These are phyloP conservation scores for Cariama cristata DNA, from an alignment of 2,113 vertebrate genomes.

Conservation along the genomic window DNA sequence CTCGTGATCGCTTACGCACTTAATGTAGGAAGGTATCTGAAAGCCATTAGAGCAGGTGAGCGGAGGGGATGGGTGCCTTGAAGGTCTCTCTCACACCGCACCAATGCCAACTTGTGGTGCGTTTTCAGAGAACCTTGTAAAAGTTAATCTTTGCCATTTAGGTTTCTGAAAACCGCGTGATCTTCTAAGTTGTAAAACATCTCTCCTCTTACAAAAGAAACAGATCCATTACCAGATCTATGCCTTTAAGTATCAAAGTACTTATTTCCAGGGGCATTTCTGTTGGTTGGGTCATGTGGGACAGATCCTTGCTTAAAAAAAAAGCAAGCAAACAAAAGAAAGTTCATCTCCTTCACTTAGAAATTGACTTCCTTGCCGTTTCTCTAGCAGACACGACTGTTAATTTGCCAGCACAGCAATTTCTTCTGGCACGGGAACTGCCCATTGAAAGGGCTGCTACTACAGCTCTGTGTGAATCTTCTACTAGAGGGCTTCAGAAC, in stretches of 20 bases:
- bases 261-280: not conserved
- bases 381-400: not conserved
- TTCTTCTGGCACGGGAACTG: not conserved
- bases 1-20: not conserved
- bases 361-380: not conserved
- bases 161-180: not conserved
- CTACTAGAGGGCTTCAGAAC: not conserved
- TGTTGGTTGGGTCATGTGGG: not conserved
- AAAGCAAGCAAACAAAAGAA: not conserved
- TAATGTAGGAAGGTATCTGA: not conserved
- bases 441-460: not conserved
- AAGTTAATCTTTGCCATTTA: not conserved
- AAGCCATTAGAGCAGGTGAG: not conserved
- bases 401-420: not conserved
- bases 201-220: not conserved
- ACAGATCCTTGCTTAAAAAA: not conserved
- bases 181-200: not conserved
- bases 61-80: accelerated
- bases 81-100: not conserved
- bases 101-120: accelerated
- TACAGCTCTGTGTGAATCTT: not conserved
- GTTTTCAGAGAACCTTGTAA: not conserved
- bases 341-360: not conserved
- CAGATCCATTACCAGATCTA: not conserved
- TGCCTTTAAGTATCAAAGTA: not conserved